These are phyloP conservation scores for Nyctalus aviator DNA, from an alignment of 2,797 vertebrate species.

Conservation along the genomic window DNA sequence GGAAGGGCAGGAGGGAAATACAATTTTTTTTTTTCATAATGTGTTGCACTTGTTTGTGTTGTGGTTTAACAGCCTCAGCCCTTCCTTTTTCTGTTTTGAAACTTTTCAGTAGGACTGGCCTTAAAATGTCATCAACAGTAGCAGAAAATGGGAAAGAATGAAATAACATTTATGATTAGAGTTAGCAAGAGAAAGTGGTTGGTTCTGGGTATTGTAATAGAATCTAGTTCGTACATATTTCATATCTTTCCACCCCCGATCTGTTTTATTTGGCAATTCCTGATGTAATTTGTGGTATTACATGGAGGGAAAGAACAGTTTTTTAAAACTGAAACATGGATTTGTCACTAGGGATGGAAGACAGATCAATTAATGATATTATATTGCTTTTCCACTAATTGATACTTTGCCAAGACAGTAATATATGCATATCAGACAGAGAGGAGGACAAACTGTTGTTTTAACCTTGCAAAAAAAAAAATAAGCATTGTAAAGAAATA, in stretches of 20 bases:
- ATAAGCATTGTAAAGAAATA: conserved; percentile 43
- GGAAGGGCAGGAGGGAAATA: not conserved
- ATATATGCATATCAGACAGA: conserved; percentile 42
- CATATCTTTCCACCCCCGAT: not conserved
- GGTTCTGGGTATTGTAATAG: not conserved
- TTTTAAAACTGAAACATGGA: conserved; percentile 7
- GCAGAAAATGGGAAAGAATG: conserved; percentile 13
- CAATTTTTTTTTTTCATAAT: not conserved
- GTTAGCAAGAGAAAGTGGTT: not conserved
- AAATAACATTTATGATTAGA: conserved; percentile 51
- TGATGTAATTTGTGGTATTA: conserved; percentile 18
- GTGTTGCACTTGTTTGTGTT: not conserved
- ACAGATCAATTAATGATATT: conserved; percentile 52
- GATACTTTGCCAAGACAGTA: conserved; percentile 51
- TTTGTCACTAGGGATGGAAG: conserved; percentile 3
- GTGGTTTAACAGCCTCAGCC: not conserved
- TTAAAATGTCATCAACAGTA: conserved; percentile 50
- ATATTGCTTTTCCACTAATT: conserved; percentile 53
- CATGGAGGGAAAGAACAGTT: not conserved
- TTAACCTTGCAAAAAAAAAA: conserved; percentile 53
- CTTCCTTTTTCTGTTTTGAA: conserved; percentile 28
- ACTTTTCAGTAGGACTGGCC: not conserved
- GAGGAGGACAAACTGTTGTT: conserved; percentile 31
- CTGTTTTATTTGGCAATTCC: not conserved
- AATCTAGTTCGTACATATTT: conserved; percentile 12